A percentile compares a stretch with the other conserved stretches of the same genome.
These are phyloP conservation scores for Stenodema calcarata DNA, from an alignment of 2,888 invertebrate species.

Conservation along the genomic window DNA sequence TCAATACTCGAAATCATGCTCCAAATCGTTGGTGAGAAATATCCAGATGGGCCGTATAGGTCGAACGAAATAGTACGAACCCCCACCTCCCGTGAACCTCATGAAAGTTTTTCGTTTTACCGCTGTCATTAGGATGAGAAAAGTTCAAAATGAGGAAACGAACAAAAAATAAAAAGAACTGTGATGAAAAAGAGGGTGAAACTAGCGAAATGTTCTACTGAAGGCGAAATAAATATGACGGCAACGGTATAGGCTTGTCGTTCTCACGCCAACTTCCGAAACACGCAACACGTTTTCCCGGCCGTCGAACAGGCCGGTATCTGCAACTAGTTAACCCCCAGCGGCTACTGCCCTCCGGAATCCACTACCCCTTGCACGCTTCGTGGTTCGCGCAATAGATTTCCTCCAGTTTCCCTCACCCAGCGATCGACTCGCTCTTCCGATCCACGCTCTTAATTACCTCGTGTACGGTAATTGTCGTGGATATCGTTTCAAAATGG, in stretches of 20 bases:
- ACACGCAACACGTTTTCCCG: slow-evolving; percentile 18
- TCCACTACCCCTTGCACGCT: background rate
- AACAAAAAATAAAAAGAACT: background rate
- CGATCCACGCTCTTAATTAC: no score
- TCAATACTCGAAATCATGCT: no score
- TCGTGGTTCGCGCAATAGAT: background rate
- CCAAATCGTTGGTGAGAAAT: no score
- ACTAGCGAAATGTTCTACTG: slow-evolving; percentile 11
- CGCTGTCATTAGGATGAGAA: background rate
- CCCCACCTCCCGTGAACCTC: no score
- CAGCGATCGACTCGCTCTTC: no score
- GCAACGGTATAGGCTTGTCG: slow-evolving; percentile 25
- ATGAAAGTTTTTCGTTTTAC: background rate
- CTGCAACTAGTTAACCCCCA: background rate
- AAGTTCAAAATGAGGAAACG: no score
- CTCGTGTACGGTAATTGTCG: no score
- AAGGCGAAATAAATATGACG: slow-evolving; percentile 25
- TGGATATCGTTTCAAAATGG: no score
- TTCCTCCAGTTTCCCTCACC: background rate
- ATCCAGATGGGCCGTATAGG: no score
- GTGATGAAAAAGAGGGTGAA: background rate
- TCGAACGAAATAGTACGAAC: no score
- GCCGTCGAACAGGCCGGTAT: background rate
- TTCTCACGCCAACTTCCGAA: slow-evolving; percentile 10
- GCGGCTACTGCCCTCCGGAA: no score